These are phyloP conservation scores for Phrixothrix hirtus DNA, from an alignment of 2,888 invertebrate genomes.

Conservation along the genomic window DNA sequence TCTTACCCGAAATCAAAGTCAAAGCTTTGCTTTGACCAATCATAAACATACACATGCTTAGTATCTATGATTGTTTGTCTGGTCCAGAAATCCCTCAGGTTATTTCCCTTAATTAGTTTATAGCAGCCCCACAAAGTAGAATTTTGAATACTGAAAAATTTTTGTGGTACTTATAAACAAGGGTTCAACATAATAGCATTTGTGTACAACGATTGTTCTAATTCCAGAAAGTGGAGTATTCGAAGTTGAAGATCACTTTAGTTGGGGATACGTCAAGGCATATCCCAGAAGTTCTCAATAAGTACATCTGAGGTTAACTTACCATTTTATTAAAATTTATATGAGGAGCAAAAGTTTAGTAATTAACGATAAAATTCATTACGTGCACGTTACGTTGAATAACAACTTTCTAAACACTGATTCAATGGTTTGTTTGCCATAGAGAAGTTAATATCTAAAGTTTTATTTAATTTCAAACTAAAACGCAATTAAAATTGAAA, in stretches of 20 bases:
- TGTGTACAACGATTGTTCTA: no score
- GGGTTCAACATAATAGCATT: no score
- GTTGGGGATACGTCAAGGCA: no score
- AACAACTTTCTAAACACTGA: no score
- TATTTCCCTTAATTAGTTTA: slow-evolving; percentile 21
- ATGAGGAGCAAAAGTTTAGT: slow-evolving; percentile 5
- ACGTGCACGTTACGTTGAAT: slow-evolving; percentile 4
- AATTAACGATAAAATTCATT: slow-evolving; percentile 5
- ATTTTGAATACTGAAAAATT: no score
- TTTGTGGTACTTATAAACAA: no score
- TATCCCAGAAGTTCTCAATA: no score
- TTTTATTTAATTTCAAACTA: slow-evolving; percentile 4
- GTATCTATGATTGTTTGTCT: slow-evolving; percentile 5
- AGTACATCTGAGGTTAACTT: no score
- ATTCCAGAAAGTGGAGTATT: no score
- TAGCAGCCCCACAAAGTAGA: no score
- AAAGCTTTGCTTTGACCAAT: slow-evolving; percentile 25
- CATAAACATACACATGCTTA: slow-evolving; percentile 15
- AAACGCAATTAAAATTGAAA: slow-evolving; percentile 3
- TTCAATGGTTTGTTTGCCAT: neutral
- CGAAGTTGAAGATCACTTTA: no score
- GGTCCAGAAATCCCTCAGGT: slow-evolving; percentile 18
- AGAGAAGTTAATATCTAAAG: slow-evolving; percentile 5
- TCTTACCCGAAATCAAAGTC: slow-evolving; percentile 20
- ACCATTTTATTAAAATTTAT: no score